Evolutionary conservation across 1,140 invertebrate genomes (phyloP).

Genomic region (Antheraea pernyi): DNA sequence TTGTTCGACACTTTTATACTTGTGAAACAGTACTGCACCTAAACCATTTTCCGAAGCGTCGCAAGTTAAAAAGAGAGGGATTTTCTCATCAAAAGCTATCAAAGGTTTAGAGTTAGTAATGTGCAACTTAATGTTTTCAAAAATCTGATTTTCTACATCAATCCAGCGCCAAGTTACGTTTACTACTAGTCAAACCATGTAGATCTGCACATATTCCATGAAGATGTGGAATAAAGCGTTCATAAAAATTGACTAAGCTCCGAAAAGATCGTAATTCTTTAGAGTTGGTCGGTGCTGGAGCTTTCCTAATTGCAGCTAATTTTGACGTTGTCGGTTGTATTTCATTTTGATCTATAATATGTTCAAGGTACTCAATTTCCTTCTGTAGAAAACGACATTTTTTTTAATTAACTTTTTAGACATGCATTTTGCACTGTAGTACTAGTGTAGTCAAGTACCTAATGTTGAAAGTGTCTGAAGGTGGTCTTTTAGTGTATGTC

Average conservation of each 20-base stretch:
- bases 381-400: too few species aligned
- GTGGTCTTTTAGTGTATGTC: too few species aligned
- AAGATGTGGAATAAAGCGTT: constrained; percentile 17
- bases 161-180: constrained; percentile 12
- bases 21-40: too few species aligned
- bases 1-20: too few species aligned
- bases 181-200: constrained; percentile 9
- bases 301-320: background rate
- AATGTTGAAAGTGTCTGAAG: too few species aligned
- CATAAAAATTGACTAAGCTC: constrained; percentile 17
- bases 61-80: constrained; percentile 5
- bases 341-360: too few species aligned
- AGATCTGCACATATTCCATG: constrained; percentile 18
- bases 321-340: too few species aligned
- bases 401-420: too few species aligned
- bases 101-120: constrained; percentile 16
- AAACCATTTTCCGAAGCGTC: constrained; percentile 24
- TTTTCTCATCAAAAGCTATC: constrained; percentile 18
- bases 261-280: constrained; percentile 22
- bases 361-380: too few species aligned
- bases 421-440: too few species aligned
- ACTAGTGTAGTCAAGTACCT: too few species aligned
- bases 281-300: constrained; percentile 9
- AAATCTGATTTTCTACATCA: background rate
- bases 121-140: too few species aligned